A percentile compares a stretch with the other conserved stretches of the same genome.
Conservation (phyloP, 2,797 vertebrate species). For the Neomorphus geoffroyi region DNA sequence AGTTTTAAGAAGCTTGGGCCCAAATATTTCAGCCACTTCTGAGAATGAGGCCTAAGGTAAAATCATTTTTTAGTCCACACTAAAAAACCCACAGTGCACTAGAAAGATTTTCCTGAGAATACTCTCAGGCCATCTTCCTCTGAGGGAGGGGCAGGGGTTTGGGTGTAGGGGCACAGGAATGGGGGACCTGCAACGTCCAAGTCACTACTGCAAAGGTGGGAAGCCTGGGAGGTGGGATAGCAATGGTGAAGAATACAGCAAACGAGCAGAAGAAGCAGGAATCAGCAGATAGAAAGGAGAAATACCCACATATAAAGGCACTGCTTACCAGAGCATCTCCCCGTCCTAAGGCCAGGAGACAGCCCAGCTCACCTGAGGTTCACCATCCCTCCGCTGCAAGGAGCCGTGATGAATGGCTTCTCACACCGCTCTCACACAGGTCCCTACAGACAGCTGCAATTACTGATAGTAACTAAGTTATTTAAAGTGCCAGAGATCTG, state of each 20-base stretch:
- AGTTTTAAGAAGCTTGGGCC: not conserved
- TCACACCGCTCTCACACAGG: not conserved
- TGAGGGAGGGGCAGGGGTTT: not conserved
- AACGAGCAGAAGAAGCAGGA: not conserved
- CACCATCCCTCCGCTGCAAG: not conserved
- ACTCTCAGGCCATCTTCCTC: not conserved
- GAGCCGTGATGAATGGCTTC: not conserved
- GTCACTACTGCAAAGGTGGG: not conserved
- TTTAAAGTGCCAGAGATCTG: slow-evolving; percentile 23
- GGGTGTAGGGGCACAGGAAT: not conserved
- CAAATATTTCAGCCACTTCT: not conserved
- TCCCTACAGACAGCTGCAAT: not conserved
- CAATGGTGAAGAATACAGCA: not conserved
- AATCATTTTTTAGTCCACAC: not conserved
- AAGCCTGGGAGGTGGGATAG: not conserved
- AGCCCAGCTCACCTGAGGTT: accelerated
- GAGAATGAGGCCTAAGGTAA: not conserved
- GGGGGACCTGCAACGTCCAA: accelerated
- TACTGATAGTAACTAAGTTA: not conserved
- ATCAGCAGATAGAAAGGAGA: not conserved
- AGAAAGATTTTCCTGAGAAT: not conserved
- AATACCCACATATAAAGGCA: accelerated
- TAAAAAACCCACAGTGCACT: not conserved
- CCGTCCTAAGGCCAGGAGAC: accelerated
- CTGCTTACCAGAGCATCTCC: slow-evolving; percentile 16